A percentile compares a stretch with the other conserved stretches of the same genome.
These are phyloP conservation scores for Gymnocephalus cernua DNA, from an alignment of 2,113 vertebrate species.

Conservation along the genomic window DNA sequence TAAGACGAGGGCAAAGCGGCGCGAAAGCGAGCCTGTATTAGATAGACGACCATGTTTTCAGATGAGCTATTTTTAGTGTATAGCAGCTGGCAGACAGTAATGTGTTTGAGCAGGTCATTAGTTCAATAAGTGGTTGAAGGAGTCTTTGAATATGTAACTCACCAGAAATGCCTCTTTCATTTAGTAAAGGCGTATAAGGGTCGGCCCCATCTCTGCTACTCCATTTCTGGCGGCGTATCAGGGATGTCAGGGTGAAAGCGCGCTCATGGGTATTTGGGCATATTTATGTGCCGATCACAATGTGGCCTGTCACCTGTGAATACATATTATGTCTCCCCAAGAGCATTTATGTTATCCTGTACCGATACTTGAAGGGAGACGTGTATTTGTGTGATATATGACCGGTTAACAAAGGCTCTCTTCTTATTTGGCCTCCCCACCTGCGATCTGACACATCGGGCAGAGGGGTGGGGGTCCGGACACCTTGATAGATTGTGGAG, in stretches of 20 bases:
- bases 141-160: conserved; percentile 75
- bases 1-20: conserved; percentile 66
- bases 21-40: conserved; percentile 64
- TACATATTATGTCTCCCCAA: conserved; percentile 26
- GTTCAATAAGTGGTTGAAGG: conserved; percentile 75
- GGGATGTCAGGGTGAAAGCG: conserved; percentile 44
- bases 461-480: conserved; percentile 19
- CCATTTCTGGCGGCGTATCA: conserved; percentile 21
- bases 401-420: conserved; percentile 71
- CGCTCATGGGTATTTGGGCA: conserved; percentile 28
- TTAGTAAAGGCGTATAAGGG: conserved; percentile 52
- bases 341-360: conserved; percentile 46
- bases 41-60: conserved; percentile 71
- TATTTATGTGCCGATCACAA: conserved; percentile 56
- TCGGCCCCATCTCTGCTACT: conserved; percentile 32
- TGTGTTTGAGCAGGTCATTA: conserved; percentile 79
- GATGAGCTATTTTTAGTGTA: conserved; percentile 75
- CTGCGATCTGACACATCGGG: conserved; percentile 64
- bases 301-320: conserved; percentile 57
- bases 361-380: conserved; percentile 26
- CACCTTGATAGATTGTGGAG: conserved; percentile 65
- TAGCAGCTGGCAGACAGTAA: conserved; percentile 70
- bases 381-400: conserved; percentile 47
- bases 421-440: conserved; percentile 73
- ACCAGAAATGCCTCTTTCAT: conserved; percentile 69